phyloP scores from a whole-genome alignment of 2,797 vertebrate genomes.

The Rhincodon typus region DNA sequence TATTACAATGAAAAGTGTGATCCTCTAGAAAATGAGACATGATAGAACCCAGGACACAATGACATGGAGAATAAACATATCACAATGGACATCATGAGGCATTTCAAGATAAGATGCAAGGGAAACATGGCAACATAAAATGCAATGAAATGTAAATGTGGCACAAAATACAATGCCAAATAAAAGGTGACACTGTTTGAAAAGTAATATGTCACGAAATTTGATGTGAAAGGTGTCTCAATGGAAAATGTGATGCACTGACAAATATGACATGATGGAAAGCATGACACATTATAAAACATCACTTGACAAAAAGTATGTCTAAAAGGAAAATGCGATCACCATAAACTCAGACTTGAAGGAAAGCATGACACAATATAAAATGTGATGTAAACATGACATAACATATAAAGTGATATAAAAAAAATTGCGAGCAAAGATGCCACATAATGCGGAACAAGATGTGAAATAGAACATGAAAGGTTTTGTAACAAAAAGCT shows the following conservation, averaged over 20 bases:
- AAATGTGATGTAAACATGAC: neutral
- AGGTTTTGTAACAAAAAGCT: neutral
- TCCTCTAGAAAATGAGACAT: neutral
- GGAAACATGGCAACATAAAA: neutral
- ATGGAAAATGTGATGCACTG: neutral
- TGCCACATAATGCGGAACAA: too few relatives aligned
- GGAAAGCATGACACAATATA: neutral
- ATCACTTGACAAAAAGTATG: neutral
- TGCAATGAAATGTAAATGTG: neutral
- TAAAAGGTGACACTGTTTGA: neutral
- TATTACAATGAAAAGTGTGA: neutral
- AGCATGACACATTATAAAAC: neutral
- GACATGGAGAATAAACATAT: neutral
- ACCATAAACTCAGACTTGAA: neutral
- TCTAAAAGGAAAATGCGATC: neutral
- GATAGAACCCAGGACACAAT: neutral
- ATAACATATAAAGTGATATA: neutral
- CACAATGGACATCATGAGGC: neutral
- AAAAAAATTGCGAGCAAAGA: neutral
- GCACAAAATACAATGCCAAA: neutral
- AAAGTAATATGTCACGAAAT: neutral
- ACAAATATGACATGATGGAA: neutral
- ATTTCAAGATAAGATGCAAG: neutral
- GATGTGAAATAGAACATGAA: neutral
- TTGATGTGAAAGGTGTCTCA: neutral